Conservation (phyloP, 2,888 invertebrate genomes). For the Acanthosepion lycidas region DNA sequence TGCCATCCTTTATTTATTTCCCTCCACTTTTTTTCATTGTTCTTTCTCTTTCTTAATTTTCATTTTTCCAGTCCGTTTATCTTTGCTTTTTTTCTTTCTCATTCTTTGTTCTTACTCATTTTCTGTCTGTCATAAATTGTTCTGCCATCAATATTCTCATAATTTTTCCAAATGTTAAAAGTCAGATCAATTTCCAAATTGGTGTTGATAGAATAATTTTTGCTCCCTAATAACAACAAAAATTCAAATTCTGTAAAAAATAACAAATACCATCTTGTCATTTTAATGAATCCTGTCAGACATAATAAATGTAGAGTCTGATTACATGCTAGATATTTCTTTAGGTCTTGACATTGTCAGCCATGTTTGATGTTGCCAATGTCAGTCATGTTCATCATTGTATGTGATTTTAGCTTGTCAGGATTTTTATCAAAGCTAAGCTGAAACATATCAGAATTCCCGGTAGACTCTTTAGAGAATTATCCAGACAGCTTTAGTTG, state of each 20-base stretch:
- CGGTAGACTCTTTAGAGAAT: not conserved
- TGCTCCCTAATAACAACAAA: not conserved
- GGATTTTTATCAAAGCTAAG: not conserved
- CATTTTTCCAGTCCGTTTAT: not conserved
- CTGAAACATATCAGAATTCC: not conserved
- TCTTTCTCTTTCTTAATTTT: not conserved
- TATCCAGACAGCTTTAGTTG: not conserved
- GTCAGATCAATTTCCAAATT: slow-evolving; percentile 21
- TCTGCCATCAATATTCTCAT: not conserved
- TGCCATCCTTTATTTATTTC: too few species aligned
- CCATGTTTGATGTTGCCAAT: not conserved
- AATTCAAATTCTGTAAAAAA: not conserved
- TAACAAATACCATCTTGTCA: not conserved
- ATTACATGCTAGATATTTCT: slow-evolving; percentile 9
- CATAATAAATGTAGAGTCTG: not conserved
- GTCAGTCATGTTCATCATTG: not conserved
- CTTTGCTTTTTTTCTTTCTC: not conserved
- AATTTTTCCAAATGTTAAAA: slow-evolving; percentile 33
- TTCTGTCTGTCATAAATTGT: not conserved
- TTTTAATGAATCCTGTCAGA: slow-evolving; percentile 21
- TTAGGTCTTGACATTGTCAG: not conserved
- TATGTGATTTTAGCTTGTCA: not conserved
- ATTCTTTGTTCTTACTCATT: not conserved
- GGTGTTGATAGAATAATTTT: not conserved
- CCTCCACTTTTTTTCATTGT: not conserved